Base-by-base conservation (phyloP, 2,888 invertebrate genomes). In the Campoplex nolae region DNA sequence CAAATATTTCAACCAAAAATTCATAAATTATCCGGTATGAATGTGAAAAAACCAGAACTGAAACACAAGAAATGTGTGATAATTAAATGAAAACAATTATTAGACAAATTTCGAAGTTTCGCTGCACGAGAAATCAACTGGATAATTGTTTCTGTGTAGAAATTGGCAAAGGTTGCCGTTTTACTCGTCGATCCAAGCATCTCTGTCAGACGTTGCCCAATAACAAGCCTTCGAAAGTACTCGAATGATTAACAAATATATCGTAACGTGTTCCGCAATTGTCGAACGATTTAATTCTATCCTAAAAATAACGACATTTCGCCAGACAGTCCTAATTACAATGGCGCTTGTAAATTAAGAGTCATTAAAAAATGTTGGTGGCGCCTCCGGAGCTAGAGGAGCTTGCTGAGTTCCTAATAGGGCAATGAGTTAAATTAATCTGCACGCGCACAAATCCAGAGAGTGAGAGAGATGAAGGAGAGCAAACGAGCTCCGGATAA, bases 301-400 rank as follows among this genome's bases (percentile, higher is more conserved):
- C 77, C 71, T 11, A 73, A 42, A 51, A 35, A 81, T 51, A 75
- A 54, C 73, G 76, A 83, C 83, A 80, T 70, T 68, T 80, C 76
- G 65, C 83, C 67, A 84, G 90, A 90, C 90, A 90, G 87, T 90
- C 45, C 89, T 92, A 92, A 92, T 92, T 91, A 90, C 90, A 91
- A 89, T 88, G 90, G 89, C 89, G 88, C 88, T 87, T 89, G 90
- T 89, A 90, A 90, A 91, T 91, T 90, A 88, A 89, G 88, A 89
- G 90, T 90, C 91, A 86, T 88, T 84, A 88, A 89, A 90, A 92
- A 90, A 65, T 71, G 78, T 71, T 51, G 76, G 83, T 83, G 85
- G 87, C 85, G 85, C 85, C 83, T 42, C 13, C 67, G 48, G 78
- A 38, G 67, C 65, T 42, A 45, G 32, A 56, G 48, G 42, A 84